Percentiles rank a stretch among this genome's conserved stretches.
These are phyloP conservation scores for Girardia tigrina DNA, from an alignment of 2,888 invertebrate species.

Conservation along the genomic window DNA sequence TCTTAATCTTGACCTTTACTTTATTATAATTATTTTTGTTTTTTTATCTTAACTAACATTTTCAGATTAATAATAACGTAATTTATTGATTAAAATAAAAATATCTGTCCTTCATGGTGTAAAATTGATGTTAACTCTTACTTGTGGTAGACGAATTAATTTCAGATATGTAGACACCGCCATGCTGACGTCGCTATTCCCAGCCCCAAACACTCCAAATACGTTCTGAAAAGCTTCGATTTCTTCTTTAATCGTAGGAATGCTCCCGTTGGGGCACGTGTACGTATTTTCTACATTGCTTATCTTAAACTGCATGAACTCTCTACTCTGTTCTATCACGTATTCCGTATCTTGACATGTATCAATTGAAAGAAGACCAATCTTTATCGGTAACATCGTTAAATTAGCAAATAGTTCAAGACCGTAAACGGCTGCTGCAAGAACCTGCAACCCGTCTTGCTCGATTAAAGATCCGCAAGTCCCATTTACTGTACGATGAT, in stretches of 20 bases:
- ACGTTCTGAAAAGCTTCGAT: conserved; percentile 21
- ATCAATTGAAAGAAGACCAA: conserved; percentile 33
- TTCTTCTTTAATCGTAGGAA: conserved; percentile 17
- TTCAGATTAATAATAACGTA: too few species aligned
- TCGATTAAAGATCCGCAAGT: conserved; percentile 8
- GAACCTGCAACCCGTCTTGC: conserved; percentile 32
- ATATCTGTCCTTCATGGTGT: too few species aligned
- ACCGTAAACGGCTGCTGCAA: conserved; percentile 25
- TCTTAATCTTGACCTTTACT: too few species aligned
- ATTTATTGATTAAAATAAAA: too few species aligned
- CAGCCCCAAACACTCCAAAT: conserved; percentile 33
- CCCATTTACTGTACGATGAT: background rate
- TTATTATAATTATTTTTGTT: too few species aligned
- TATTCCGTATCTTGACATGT: conserved; percentile 30
- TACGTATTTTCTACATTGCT: conserved; percentile 11
- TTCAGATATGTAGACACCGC: conserved; percentile 32
- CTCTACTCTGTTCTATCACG: conserved; percentile 24
- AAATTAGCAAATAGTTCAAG: background rate
- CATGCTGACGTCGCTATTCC: conserved; percentile 33
- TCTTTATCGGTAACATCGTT: background rate
- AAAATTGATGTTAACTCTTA: too few species aligned
- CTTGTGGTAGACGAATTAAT: conserved; percentile 32
- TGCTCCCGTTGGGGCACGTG: conserved; percentile 26
- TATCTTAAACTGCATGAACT: conserved; percentile 21
- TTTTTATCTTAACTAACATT: too few species aligned